These are phyloP conservation scores for Tetranychus piercei DNA, from an alignment of 2,888 invertebrate species.

Conservation along the genomic window DNA sequence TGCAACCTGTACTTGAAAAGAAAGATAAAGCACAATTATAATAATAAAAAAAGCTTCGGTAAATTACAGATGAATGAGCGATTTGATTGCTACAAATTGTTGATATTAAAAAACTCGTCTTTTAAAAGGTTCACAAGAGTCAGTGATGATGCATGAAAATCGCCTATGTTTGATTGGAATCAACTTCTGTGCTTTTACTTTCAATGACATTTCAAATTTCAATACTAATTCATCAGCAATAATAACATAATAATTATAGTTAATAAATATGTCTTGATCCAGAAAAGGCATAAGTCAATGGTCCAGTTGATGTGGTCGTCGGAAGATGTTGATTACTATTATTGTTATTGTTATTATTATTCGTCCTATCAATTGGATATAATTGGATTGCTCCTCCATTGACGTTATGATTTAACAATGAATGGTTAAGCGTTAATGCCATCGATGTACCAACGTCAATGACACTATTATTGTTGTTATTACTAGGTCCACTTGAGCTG, in stretches of 20 bases:
- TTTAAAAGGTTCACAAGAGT: too few relatives aligned
- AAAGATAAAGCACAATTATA: too few relatives aligned
- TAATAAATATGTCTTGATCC: not conserved
- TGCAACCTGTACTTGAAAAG: too few relatives aligned
- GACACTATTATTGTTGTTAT: not conserved
- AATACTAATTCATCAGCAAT: too few relatives aligned
- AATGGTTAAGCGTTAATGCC: not conserved
- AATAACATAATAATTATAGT: not conserved
- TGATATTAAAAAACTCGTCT: too few relatives aligned
- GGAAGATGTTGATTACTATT: not conserved
- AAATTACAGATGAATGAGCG: too few relatives aligned
- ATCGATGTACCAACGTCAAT: not conserved
- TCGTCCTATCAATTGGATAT: not conserved
- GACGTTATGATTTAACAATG: not conserved
- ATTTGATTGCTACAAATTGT: too few relatives aligned
- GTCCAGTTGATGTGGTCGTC: not conserved
- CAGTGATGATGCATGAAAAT: too few relatives aligned
- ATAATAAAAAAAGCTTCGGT: too few relatives aligned
- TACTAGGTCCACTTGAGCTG: not conserved
- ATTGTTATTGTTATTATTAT: not conserved
- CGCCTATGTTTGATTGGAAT: too few relatives aligned
- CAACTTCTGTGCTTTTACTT: too few relatives aligned
- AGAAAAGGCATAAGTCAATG: constrained; percentile 1
- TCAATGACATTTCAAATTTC: too few relatives aligned
- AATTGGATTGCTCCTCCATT: not conserved